phyloP scores from a whole-genome alignment of 2,113 vertebrate genomes.

The Rissa tridactyla region DNA sequence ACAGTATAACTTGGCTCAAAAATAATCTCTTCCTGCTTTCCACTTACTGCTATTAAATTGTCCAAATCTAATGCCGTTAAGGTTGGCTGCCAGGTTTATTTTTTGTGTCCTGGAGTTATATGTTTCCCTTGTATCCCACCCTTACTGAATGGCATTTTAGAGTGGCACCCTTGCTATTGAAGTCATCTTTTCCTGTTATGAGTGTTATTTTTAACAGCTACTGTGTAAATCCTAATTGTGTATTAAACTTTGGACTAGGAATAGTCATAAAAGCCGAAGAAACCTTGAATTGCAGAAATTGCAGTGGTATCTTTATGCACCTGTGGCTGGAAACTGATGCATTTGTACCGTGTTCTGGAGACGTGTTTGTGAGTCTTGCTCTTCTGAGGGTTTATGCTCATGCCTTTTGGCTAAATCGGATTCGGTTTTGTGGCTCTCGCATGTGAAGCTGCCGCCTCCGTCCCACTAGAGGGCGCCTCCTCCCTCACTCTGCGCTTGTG shows the following conservation, averaged over 20 bases:
- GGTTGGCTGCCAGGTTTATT: neutral
- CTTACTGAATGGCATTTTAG: neutral
- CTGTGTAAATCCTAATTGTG: neutral
- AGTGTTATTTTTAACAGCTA: constrained; percentile 15
- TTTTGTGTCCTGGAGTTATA: neutral
- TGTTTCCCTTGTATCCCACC: neutral
- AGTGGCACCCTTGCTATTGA: neutral
- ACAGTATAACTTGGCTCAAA: neutral
- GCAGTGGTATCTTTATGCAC: neutral
- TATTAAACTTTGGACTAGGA: neutral
- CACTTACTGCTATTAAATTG: neutral
- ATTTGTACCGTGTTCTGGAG: neutral
- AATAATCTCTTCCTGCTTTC: neutral
- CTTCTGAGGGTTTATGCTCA: neutral
- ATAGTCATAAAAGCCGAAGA: neutral
- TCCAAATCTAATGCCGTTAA: neutral
- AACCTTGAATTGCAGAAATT: neutral
- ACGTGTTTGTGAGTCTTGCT: neutral
- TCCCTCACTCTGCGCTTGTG: neutral
- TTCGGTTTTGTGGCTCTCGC: neutral
- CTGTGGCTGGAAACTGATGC: neutral
- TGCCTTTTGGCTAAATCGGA: neutral
- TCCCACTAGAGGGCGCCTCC: constrained; percentile 43
- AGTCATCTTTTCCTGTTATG: neutral
- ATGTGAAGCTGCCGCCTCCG: neutral